These are phyloP conservation scores for Exocentrus adspersus DNA, from an alignment of 2,888 invertebrate genomes.

Conservation along the genomic window DNA sequence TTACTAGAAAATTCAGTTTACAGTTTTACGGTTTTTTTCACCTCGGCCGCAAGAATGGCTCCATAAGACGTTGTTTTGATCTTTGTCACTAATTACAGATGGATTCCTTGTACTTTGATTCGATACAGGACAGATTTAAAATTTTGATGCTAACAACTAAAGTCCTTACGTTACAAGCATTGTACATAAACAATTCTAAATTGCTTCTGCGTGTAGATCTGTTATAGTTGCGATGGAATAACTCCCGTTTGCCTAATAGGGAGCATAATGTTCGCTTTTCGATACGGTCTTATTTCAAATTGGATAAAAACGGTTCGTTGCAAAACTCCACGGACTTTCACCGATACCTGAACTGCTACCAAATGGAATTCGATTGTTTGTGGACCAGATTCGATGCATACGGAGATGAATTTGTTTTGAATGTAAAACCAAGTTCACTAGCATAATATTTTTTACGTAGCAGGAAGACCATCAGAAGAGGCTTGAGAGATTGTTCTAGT, in stretches of 20 bases:
- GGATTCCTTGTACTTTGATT: not conserved
- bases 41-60: not conserved
- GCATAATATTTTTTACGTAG: no score
- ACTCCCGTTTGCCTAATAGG: slow-evolving; percentile 20
- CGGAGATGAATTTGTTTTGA: not conserved
- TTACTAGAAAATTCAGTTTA: not conserved
- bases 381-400: not conserved
- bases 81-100: not conserved
- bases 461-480: no score
- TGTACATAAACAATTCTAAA: slow-evolving; percentile 6
- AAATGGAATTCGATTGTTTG: slow-evolving; percentile 8
- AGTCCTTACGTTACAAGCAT: not conserved
- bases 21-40: not conserved
- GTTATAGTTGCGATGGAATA: slow-evolving; percentile 6
- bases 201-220: slow-evolving; percentile 18
- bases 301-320: slow-evolving; percentile 13
- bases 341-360: slow-evolving; percentile 8
- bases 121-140: not conserved
- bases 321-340: slow-evolving; percentile 31
- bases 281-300: slow-evolving; percentile 31
- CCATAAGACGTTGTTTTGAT: not conserved
- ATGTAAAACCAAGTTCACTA: no score
- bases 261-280: slow-evolving; percentile 34
- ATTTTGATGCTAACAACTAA: not conserved
- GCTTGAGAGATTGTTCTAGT: no score